phyloP scores from a whole-genome alignment of 2,113 vertebrate species.

The Upupa epops region DNA sequence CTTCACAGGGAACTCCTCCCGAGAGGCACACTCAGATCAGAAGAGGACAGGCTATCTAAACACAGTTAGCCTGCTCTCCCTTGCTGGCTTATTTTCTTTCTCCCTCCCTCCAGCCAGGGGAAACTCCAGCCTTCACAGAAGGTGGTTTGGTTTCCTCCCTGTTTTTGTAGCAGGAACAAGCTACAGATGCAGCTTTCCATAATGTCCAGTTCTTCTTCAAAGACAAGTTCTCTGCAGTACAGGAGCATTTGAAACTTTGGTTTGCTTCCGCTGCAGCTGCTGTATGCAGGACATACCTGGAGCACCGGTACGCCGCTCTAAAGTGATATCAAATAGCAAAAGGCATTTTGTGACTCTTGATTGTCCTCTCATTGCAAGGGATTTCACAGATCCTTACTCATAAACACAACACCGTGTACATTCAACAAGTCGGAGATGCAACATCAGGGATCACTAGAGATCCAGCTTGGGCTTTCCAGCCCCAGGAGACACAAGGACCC shows the following conservation, averaged over 20 bases:
- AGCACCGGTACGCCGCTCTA: background rate
- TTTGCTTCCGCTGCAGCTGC: background rate
- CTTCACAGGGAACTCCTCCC: constrained; percentile 31
- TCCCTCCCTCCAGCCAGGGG: constrained; percentile 19
- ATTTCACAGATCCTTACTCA: background rate
- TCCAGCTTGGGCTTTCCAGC: background rate
- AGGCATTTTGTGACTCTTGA: background rate
- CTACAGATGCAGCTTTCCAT: background rate
- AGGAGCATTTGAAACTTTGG: background rate
- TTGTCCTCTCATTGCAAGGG: background rate
- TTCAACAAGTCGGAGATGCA: background rate
- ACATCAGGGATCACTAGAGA: background rate
- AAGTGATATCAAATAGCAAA: background rate
- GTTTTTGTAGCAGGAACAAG: constrained; percentile 25
- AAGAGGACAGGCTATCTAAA: constrained; percentile 50
- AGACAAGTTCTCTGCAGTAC: background rate
- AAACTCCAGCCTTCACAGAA: constrained; percentile 11
- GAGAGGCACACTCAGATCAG: background rate
- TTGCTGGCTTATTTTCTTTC: constrained; percentile 34
- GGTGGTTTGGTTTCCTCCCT: constrained; percentile 39
- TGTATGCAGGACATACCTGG: background rate
- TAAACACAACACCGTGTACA: background rate
- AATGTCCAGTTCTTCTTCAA: background rate
- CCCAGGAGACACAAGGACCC: background rate
- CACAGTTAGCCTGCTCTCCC: background rate